Percentiles rank a stretch among this genome's conserved stretches.
Evolutionary conservation across 92 coral and sea anemone species (phyloP).

Genomic region (Montipora capitata): DNA sequence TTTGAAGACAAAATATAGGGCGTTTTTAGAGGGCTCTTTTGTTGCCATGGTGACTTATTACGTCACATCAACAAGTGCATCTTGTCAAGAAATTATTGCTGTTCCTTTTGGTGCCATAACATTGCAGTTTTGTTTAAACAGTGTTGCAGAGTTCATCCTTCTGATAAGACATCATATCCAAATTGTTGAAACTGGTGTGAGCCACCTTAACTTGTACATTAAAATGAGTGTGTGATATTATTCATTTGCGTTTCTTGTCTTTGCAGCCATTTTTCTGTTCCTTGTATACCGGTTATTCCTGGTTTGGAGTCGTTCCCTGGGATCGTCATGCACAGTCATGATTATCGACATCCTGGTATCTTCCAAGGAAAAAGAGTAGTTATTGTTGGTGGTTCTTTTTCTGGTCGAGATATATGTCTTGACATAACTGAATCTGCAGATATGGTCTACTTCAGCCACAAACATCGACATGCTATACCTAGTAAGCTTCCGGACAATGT

Average conservation of each 20-base stretch:
- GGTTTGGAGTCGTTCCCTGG: conserved; percentile 89
- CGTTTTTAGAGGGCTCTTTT: too few species aligned
- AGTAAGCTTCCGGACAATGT: conserved; percentile 75
- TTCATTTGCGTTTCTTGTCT: neutral
- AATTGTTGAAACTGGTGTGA: neutral
- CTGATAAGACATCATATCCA: too few species aligned
- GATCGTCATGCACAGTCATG: conserved; percentile 86
- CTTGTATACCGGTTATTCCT: conserved; percentile 76
- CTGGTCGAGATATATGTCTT: conserved; percentile 89
- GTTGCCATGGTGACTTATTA: too few species aligned
- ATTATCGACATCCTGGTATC: conserved; percentile 78
- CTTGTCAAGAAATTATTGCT: too few species aligned
- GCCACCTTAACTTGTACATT: too few species aligned
- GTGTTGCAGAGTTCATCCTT: too few species aligned
- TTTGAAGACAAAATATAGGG: too few species aligned
- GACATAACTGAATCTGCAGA: conserved; percentile 73
- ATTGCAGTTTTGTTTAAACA: too few species aligned
- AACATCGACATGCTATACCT: conserved; percentile 5
- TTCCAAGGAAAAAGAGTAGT: conserved; percentile 78
- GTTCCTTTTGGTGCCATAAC: too few species aligned
- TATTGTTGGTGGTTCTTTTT: conserved; percentile 84
- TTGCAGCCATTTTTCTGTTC: conserved; percentile 84
- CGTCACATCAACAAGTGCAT: too few species aligned
- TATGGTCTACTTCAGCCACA: conserved; percentile 84
- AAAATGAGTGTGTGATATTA: too few species aligned